Conservation (phyloP, 1,140 invertebrate genomes). For the Zaprionus gabonicus region DNA sequence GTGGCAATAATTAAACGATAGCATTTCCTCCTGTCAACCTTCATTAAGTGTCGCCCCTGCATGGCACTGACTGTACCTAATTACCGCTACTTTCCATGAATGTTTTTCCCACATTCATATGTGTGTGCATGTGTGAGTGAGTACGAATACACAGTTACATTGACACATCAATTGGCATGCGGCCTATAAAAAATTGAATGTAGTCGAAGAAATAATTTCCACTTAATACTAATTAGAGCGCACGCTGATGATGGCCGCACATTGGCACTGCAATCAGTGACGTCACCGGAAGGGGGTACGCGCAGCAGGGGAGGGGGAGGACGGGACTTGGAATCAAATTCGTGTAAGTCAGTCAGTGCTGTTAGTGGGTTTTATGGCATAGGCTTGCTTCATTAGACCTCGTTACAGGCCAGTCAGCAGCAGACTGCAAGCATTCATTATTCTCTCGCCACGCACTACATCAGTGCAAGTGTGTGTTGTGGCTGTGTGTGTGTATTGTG, state of each 20-base stretch:
- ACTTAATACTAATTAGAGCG: conserved; percentile 80
- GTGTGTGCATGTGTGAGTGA: conserved; percentile 3
- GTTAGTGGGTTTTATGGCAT: conserved; percentile 76
- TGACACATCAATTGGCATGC: conserved; percentile 48
- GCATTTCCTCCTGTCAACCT: conserved; percentile 59
- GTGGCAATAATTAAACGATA: conserved; percentile 75
- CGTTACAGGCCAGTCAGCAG: conserved; percentile 76
- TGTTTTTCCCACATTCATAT: conserved; percentile 61
- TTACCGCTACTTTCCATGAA: conserved; percentile 56
- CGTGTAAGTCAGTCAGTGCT: conserved; percentile 75
- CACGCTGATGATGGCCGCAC: conserved; percentile 45
- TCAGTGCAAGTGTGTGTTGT: neutral
- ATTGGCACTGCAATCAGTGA: conserved; percentile 50
- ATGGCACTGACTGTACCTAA: conserved; percentile 53
- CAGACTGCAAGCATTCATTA: conserved; percentile 75
- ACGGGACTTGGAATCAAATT: conserved; percentile 48
- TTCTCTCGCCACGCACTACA: conserved; percentile 39
- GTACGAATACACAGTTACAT: conserved; percentile 21
- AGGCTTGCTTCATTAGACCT: conserved; percentile 75
- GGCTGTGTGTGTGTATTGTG: neutral
- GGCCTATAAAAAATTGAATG: conserved; percentile 61
- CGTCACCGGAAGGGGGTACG: neutral
- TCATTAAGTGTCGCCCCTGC: conserved; percentile 55
- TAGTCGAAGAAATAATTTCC: conserved; percentile 77
- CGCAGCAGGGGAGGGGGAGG: conserved; percentile 5